Evolutionary conservation across 1,140 invertebrate genomes (phyloP), one percentile per base, ranked within the genome.

Genomic region (Melipona quadrifasciata): DNA sequence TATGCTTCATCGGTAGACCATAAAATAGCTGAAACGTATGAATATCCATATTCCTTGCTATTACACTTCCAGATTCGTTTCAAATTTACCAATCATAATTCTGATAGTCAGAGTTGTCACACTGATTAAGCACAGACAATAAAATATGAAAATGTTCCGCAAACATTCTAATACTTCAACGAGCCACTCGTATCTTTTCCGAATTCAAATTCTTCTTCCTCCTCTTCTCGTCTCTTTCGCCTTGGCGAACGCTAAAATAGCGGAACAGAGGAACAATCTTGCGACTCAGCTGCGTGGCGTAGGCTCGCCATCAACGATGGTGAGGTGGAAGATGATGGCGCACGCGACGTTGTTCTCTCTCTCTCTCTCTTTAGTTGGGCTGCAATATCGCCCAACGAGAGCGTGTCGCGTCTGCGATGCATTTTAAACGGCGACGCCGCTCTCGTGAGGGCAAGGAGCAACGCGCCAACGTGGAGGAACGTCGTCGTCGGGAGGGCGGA

Each of bases 371-470:
- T 31, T 31, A 2, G 31, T 31, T 31, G 2, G 31, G 61, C 27
- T 61, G 58, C 39, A 77, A 77, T 77, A 77, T 77, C 39, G 34
- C 39, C 58, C 31, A 2, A 31, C 31, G 31, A 31, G 61, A 51
- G 61, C 53, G 75, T 61, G 61, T 65, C 61, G 61, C 75, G 75
- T 77, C 75, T 65, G 76, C n/a, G 61, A 51, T 64, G 61, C n/a
- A 65, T 51, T 78, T 67, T 65, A 78, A 78, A 78, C 39, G 58
- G 34, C 11, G 39, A 2, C 53, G 75, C 27, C 16, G n/a, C 72
- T 74, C 31, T 31, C 31, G 31, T 53, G 34, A 31, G 39, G 58
- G 61, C 75, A 47, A n/a, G n/a, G 17, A 47, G 17, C 39, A 47
- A 21, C 61, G 47, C 75, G 75, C 51, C 39, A 31, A 53, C 57